Evolutionary conservation across 1,140 invertebrate species (phyloP).

Genomic region (Berghia stephanieae): DNA sequence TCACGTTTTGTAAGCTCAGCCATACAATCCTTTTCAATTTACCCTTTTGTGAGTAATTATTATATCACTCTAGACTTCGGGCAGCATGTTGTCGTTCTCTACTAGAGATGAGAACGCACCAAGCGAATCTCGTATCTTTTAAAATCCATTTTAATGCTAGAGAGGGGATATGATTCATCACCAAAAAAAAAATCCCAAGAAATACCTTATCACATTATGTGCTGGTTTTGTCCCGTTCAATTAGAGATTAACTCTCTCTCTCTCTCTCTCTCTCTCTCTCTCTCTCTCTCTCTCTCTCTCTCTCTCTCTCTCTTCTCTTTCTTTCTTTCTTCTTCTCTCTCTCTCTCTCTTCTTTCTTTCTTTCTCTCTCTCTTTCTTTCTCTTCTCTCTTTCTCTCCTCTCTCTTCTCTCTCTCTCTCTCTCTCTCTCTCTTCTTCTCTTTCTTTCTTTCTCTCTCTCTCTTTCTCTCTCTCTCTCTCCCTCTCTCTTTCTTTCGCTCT

Average conservation of each 20-base stretch:
- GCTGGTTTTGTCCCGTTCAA: background rate
- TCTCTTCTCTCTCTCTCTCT: background rate
- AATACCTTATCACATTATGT: constrained; percentile 5
- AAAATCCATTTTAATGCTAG: too few relatives aligned
- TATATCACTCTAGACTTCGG: too few relatives aligned
- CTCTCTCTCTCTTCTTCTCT: background rate
- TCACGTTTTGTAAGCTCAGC: too few relatives aligned
- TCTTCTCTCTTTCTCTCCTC: background rate
- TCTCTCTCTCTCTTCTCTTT: background rate
- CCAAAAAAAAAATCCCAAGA: too few relatives aligned
- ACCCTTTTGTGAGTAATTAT: too few relatives aligned
- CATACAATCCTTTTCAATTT: too few relatives aligned
- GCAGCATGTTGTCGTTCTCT: too few relatives aligned
- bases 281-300: background rate
- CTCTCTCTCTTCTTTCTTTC: background rate
- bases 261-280: constrained; percentile 18
- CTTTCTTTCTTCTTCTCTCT: background rate
- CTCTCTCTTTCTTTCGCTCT: too few relatives aligned
- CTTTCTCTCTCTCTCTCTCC: background rate
- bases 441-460: background rate
- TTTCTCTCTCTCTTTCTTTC: background rate
- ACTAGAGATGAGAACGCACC: too few relatives aligned
- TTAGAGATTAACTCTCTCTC: background rate
- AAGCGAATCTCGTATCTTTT: too few relatives aligned
- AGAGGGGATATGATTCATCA: too few relatives aligned